Base-by-base conservation (phyloP, 1,140 invertebrate genomes). In the Megathymus violae region DNA sequence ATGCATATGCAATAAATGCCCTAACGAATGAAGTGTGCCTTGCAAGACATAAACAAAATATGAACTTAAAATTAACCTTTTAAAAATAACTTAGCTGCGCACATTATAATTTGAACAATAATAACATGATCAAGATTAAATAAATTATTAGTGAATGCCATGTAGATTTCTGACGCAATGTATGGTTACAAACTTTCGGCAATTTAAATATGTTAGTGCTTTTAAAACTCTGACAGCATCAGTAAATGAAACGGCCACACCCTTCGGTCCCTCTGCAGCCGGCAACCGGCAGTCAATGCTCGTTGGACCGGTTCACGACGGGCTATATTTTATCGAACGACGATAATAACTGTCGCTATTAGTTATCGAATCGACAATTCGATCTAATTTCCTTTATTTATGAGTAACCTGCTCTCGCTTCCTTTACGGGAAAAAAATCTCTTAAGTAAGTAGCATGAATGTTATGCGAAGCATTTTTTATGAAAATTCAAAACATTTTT, bases 181-280 rank as follows among this genome's bases (percentile, higher is more conserved):
- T 25, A 56, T 36, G 22, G 58, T 34, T 59, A 51, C 41, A 64
- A 74, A 77, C 74, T 81, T 79, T 79, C 74, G 69, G 72, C 71
- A 74, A 81, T 81, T 81, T 81, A 58, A 78, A 81, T 77, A 75
- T 71, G 77, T 54, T 75, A 65, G 60, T 60, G 56, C 48, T 56
- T 70, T 68, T 74, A 75, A 58, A n/a, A 41, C n/a, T 52, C 19
- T 63, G 64, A 61, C 63, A 50, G 52, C 67, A 56, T 66, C 62
- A 43, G 61, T 67, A 74, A 77, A 74, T 75, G 66, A 74, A 65
- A 67, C 58, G 67, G 59, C 58, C 69, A 65, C 67, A 69, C 69
- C 64, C 68, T 69, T 38, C 58, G 51, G 41, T 22, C 44, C 34
- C 15, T 13, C 41, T 36, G 51, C 51, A 10, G 16, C 4, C 13